A percentile compares a stretch with the other conserved stretches of the same genome.
phyloP scores from a whole-genome alignment of 1,140 invertebrate species.

The Camponotus pennsylvanicus region DNA sequence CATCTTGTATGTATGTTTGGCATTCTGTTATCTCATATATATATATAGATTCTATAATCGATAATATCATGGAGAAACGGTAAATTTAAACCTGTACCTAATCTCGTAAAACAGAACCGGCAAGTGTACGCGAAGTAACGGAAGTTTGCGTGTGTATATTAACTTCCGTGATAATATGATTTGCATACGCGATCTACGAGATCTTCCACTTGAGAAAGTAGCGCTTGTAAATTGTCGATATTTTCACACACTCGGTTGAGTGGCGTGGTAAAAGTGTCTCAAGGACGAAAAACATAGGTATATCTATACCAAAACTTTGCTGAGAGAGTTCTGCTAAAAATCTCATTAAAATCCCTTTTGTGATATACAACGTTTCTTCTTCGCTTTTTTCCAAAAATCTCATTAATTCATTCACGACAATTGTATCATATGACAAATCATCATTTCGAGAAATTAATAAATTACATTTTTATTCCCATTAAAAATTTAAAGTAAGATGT shows the following conservation, averaged over 20 bases:
- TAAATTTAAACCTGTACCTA: slow-evolving; percentile 48
- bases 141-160: neutral
- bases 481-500: neutral
- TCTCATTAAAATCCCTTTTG: neutral
- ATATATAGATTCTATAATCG: slow-evolving; percentile 33
- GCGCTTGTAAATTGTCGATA: slow-evolving; percentile 36
- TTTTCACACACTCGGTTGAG: neutral
- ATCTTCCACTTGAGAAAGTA: slow-evolving; percentile 47
- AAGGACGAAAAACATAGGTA: slow-evolving; percentile 35
- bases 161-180: slow-evolving; percentile 57
- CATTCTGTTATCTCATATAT: slow-evolving; percentile 7
- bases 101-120: slow-evolving; percentile 28
- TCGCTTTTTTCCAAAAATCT: neutral
- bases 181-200: slow-evolving; percentile 44
- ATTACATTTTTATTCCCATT: neutral
- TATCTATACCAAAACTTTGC: neutral
- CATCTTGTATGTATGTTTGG: neutral
- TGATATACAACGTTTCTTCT: neutral
- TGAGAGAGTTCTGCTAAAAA: neutral
- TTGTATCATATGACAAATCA: neutral
- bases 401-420: neutral
- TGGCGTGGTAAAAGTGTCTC: neutral
- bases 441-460: neutral
- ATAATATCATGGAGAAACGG: slow-evolving; percentile 19
- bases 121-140: neutral